Evolutionary conservation across 2,888 invertebrate genomes (phyloP).

Genomic region (Stegana nigrithorax): DNA sequence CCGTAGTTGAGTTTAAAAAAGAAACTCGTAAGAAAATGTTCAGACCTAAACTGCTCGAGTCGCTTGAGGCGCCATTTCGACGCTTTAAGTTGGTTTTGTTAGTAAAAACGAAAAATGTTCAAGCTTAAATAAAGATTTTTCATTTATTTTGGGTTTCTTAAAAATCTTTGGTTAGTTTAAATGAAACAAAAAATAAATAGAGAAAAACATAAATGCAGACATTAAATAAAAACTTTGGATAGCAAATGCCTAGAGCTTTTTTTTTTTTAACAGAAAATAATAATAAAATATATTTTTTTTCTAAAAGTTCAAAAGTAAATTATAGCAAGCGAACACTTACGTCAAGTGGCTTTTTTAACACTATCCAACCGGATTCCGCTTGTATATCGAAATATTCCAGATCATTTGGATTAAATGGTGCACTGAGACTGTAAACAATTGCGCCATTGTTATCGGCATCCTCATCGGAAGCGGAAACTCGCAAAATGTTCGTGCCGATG

Average conservation of each 20-base stretch:
- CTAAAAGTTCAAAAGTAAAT: conserved; percentile 11
- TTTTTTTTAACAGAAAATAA: conserved; percentile 18
- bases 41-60: too few species aligned
- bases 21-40: too few species aligned
- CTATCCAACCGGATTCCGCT: conserved; percentile 97
- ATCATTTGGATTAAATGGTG: conserved; percentile 88
- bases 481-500: conserved; percentile 92
- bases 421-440: conserved; percentile 90
- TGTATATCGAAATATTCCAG: conserved; percentile 97
- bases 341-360: conserved; percentile 93
- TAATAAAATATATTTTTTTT: conserved; percentile 8
- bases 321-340: conserved; percentile 78
- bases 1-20: too few species aligned
- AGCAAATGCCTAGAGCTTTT: too few species aligned
- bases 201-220: background rate
- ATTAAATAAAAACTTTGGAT: conserved; percentile 16
- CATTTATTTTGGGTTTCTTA: conserved; percentile 41
- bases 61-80: too few species aligned
- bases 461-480: conserved; percentile 96
- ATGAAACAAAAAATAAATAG: conserved; percentile 16
- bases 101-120: conserved; percentile 37
- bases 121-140: conserved; percentile 36
- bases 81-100: too few species aligned
- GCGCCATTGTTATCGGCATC: conserved; percentile 98
- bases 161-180: conserved; percentile 39